These are phyloP conservation scores for Paramormyrops hopkinsi DNA, from an alignment of 2,797 vertebrate species.

Conservation along the genomic window DNA sequence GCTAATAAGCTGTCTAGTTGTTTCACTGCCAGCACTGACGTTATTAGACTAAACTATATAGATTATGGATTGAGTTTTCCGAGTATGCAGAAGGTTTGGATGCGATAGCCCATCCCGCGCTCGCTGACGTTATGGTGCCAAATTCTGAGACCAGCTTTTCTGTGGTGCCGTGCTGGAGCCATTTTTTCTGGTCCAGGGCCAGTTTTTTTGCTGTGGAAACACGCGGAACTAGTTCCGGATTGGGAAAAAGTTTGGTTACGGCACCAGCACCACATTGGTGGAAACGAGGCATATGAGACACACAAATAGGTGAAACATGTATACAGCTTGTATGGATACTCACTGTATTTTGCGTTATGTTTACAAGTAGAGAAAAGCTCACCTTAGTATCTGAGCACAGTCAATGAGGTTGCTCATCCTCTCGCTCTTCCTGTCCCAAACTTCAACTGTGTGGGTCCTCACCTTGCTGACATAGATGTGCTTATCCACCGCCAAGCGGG, in stretches of 20 bases:
- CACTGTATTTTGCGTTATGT: not conserved
- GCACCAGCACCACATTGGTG: not conserved
- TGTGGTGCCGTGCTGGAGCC: too few species aligned
- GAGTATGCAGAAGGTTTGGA: not conserved
- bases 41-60: not conserved
- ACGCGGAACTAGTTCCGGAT: not conserved
- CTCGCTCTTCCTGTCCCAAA: conserved; percentile 88
- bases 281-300: not conserved
- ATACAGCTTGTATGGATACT: not conserved
- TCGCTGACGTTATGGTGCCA: not conserved
- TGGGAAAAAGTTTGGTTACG: too few species aligned
- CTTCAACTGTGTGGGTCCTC: conserved; percentile 74
- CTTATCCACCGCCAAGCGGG: conserved; percentile 79
- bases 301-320: not conserved
- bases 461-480: conserved; percentile 81
- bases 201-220: not conserved
- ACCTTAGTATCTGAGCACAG: conserved; percentile 81
- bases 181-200: not conserved
- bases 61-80: not conserved
- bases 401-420: conserved; percentile 79
- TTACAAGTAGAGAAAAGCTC: conserved; percentile 22
- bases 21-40: not conserved
- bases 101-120: not conserved
- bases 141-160: too few species aligned
- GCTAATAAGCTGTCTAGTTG: not conserved